Evolutionary conservation across 2,888 invertebrate species (phyloP), one percentile per base, ranked within the genome.

Genomic region (Phorcus lineatus): DNA sequence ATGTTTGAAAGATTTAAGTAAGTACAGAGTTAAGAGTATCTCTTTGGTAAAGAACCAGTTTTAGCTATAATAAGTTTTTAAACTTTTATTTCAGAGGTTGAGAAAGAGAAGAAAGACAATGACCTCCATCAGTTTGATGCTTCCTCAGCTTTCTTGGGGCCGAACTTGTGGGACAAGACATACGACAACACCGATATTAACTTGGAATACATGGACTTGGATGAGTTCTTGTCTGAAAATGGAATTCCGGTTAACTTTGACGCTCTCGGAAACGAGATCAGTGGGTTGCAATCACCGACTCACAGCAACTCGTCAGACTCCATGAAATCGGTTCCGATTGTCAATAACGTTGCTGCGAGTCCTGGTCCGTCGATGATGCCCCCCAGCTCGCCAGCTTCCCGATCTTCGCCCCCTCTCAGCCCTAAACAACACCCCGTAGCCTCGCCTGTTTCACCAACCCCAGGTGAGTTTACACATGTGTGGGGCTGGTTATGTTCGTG

Each of bases 161-260:
- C 98, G 86, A 98, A 97, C 94, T 95, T 98, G 85, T 98, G 98
- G 98, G 98, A 98, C 94, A 97, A 97, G 94, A 96, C 97, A 90
- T 95, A 96, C 92, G 96, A 96, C 36, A 79, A 81, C 19, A 84
- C 83, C 36, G 90, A 98, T 95, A 97, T 98, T 95, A 98, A 98
- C 78, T 85, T 92, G 83, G 93, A 93, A 83, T 98, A 98, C 94
- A 98, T 98, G 94, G 98, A 98, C 94, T 95, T 98, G 94, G 98
- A 98, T 94, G 98, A 98, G 94, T 98, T 98, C 94, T 95, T 98
- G 92, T 97, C 97, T 92, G 98, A 98, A 94, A 98, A 98, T 85
- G 90, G 89, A 17, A 88, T 90, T 55, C 89, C 89, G 3, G 80
- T 86, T 0, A 86, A 85, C 47, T 80, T 85, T 11, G 84, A 84